Conservation (phyloP, 2,888 invertebrate species). For the Reticulitermes lucifugus region DNA sequence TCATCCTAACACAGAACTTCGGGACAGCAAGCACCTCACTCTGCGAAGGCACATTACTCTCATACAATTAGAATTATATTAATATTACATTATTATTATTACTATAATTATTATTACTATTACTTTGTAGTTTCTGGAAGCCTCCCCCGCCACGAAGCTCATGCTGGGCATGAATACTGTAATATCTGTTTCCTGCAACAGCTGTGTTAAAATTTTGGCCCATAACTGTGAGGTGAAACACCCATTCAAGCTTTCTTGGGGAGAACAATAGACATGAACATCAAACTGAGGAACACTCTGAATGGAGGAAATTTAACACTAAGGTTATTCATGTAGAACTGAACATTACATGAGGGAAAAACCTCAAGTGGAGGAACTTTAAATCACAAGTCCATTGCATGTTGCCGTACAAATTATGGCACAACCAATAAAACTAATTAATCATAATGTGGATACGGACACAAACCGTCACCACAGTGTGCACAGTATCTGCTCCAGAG, state of each 20-base stretch:
- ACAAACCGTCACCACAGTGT: neutral
- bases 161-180: neutral
- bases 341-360: too few relatives aligned
- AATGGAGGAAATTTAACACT: too few relatives aligned
- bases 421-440: neutral
- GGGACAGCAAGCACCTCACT: slow-evolving; percentile 2
- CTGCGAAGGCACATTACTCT: neutral
- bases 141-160: neutral
- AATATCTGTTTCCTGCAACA: neutral
- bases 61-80: neutral
- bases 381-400: too few relatives aligned
- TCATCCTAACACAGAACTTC: neutral
- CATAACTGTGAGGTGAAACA: neutral
- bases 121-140: neutral
- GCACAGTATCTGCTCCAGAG: neutral
- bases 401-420: neutral
- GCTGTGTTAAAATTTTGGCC: neutral
- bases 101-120: neutral
- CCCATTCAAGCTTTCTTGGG: too few relatives aligned
- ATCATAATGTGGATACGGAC: neutral
- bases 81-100: too few relatives aligned
- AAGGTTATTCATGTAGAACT: too few relatives aligned
- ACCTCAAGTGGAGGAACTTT: too few relatives aligned
- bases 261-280: too few relatives aligned
- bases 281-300: too few relatives aligned